Base-by-base conservation (phyloP, 2,113 vertebrate genomes). In the Chloroceryle aenea region DNA sequence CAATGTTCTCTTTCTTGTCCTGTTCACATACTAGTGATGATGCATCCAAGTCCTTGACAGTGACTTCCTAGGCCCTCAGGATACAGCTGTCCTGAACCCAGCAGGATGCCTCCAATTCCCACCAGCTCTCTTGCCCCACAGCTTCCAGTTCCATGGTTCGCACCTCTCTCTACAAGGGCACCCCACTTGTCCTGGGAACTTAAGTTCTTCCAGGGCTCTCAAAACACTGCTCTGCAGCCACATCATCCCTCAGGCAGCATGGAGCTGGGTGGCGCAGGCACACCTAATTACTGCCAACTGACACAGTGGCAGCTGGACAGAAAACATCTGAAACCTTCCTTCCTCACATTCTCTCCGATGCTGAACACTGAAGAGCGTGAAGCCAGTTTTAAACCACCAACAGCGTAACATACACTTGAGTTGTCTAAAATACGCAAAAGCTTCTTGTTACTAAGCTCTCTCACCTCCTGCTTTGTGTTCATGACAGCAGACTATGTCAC, bases 401-500 rank as follows among this genome's bases (percentile, higher is more conserved):
- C 38, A 84, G 45, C 34, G 71, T 0, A 0, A 84, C 1, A 4
- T 38, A 63, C 73, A 81, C 55, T 64, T 90, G 90, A 64, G 89
- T 14, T 86, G 66, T 92, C 84, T 93, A 87, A 89, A 81, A 89
- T 10, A 78, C 1, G 3, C 18, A 29, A 96, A 86, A 85, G 47
- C 52, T 67, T 52, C 84, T 43, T 58, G 47, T 77, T 77, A 89
- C 0, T 1, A 90, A 93, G 83, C 58, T 52, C 75, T 68, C 76
- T 84, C 69, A 81, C 76, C 83, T 90, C 87, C 90, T 1, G 56
- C 56, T 92, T 93, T 90, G 82, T 85, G 74, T 84, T 90, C 87
- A 78, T 40, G 88, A 66, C 72, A 96, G 83, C 87, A 93, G 55
- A 83, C 42, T 93, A 76, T 81, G 81, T 89, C 68, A 93, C 92